Evolutionary conservation across 2,888 invertebrate genomes (phyloP).

Genomic region (Stenoptilia bipunctidactyla): DNA sequence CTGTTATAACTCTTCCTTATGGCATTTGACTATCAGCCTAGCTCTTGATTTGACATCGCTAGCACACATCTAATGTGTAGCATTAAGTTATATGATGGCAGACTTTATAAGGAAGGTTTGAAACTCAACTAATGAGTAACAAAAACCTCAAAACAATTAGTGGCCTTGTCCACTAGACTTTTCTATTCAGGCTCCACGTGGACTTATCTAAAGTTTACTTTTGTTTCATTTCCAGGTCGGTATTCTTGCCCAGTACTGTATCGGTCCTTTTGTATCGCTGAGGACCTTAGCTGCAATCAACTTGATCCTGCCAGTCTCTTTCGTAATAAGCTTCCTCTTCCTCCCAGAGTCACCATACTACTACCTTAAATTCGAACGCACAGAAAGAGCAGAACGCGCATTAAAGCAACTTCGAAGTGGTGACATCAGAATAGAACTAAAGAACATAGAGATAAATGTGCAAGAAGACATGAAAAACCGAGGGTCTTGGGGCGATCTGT

Average conservation of each 20-base stretch:
- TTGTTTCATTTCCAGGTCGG: slow-evolving; percentile 71
- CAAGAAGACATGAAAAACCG: slow-evolving; percentile 66
- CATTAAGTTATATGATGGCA: too few species aligned
- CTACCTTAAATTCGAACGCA: slow-evolving; percentile 63
- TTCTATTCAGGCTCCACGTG: too few species aligned
- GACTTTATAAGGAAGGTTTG: too few species aligned
- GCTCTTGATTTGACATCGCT: too few species aligned
- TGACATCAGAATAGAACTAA: slow-evolving; percentile 62
- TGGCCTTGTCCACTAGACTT: too few species aligned
- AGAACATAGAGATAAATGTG: slow-evolving; percentile 66
- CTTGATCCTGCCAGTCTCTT: slow-evolving; percentile 66
- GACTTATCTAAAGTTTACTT: too few species aligned
- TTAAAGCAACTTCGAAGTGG: slow-evolving; percentile 72
- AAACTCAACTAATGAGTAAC: too few species aligned
- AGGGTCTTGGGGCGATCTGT: slow-evolving; percentile 62
- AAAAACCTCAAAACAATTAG: too few species aligned
- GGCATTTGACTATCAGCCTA: too few species aligned
- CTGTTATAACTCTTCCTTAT: too few species aligned
- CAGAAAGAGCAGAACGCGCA: slow-evolving; percentile 67
- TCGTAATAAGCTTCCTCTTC: slow-evolving; percentile 67
- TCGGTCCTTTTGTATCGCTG: slow-evolving; percentile 72
- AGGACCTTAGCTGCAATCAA: slow-evolving; percentile 66
- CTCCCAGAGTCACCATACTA: slow-evolving; percentile 80
- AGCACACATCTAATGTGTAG: too few species aligned
- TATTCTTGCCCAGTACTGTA: slow-evolving; percentile 72